Evolutionary conservation across 2,797 vertebrate genomes (phyloP), one percentile per base, ranked within the genome.

Genomic region (Gadopsis marmoratus): DNA sequence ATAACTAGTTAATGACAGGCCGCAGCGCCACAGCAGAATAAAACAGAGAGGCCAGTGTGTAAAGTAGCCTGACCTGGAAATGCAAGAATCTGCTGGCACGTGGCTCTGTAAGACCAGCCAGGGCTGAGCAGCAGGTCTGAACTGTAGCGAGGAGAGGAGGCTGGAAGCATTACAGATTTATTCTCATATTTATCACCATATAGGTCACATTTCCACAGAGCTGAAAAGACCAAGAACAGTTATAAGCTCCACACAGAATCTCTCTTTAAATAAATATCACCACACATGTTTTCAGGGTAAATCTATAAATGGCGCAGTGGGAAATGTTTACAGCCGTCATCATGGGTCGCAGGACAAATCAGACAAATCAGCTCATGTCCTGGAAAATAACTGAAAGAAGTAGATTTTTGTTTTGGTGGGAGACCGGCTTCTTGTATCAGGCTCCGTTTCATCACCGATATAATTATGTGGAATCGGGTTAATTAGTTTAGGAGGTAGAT

Each of bases 1-100:
- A 68, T 91, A 5, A 87, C 85, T 81, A 59, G 54, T 82, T 90
- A 83, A 85, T 87, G 82, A 85, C 55, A 71, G 73, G 60, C n/a
- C 60, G 55, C 45, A 60, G 54, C 51, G 13, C 23, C 39, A 1
- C 63, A n/a, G 10, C 70, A 71, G 77, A 62, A 53, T 71, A 26
- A 50, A 78, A 74, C 48, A n/a, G 68, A 74, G 61, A 5, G 23
- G 31, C 29, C 70, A 45, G 50, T 74, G 56, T 79, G 79, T 55
- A 66, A 62, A 19, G 3, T 23, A 65, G 41, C 75, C 21, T 17
- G 48, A 59, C 45, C 33, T 53, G 23, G 31, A 63, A 39, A 60
- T 23, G 60, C 37, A 67, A 70, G n/a, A 41, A 41, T 62, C 79
- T 29, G 68, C 45, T 47, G 33, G 13, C 45, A 33, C n/a, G 41